Evolutionary conservation across 2,113 vertebrate genomes (phyloP).

Genomic region (Brachypodius melanocephalos): DNA sequence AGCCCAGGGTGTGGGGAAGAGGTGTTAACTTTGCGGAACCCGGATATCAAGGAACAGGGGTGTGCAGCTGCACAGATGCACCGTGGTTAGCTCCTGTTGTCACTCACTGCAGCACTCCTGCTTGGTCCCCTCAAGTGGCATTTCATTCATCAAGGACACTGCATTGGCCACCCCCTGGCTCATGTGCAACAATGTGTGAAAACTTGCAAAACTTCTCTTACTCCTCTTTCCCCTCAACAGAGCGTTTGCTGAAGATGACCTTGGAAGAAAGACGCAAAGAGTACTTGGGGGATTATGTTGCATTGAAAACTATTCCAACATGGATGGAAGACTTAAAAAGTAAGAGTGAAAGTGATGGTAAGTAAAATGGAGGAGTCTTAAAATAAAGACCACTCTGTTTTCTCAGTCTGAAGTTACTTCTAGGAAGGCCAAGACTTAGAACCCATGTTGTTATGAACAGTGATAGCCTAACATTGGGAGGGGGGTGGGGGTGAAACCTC

Average conservation of each 20-base stretch:
- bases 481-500: not conserved
- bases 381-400: not conserved
- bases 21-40: not conserved
- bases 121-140: not conserved
- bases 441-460: not conserved
- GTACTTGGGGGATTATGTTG: slow-evolving; percentile 79
- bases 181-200: not conserved
- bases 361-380: not conserved
- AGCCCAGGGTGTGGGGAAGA: not conserved
- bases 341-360: slow-evolving; percentile 74
- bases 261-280: slow-evolving; percentile 91
- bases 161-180: not conserved
- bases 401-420: not conserved
- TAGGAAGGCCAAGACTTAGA: not conserved
- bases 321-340: slow-evolving; percentile 83
- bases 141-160: not conserved
- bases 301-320: slow-evolving; percentile 80
- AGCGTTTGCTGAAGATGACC: slow-evolving; percentile 87
- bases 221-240: slow-evolving; percentile 66
- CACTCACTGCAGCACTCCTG: not conserved
- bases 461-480: not conserved
- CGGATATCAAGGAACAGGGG: not conserved
- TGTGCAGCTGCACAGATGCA: not conserved
- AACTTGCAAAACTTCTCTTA: not conserved
- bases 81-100: not conserved